Evolutionary conservation across 2,797 vertebrate species (phyloP), one percentile per base, ranked within the genome.

Genomic region (Geotrypetes seraphini): DNA sequence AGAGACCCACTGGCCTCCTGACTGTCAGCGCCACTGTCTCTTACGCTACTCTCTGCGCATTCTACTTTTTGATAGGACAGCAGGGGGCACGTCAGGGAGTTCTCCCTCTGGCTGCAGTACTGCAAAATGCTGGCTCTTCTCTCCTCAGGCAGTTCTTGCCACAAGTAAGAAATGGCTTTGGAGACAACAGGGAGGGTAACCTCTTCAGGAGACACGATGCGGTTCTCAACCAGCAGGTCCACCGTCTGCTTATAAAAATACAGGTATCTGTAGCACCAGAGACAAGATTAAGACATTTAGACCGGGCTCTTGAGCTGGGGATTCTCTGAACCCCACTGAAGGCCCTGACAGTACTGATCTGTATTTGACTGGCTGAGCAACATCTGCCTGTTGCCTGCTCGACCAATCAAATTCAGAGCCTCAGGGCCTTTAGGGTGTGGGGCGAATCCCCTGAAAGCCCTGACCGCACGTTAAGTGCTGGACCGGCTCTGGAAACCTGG

Each of bases 231-330:
- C 58, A 90, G 60, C 32, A 79, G 60, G 35, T 86, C 81, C 63
- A 87, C 59, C 2, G 58, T 75, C 58, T 78, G 76, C 48, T 75
- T 83, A 75, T 88, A 90, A 52, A 88, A 88, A 63, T 33, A 62
- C 48, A 88, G 66, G 43, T 88, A 88, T 52, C 81, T 85, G 64
- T 22, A 80, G 73, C 22, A n/a, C n/a, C n/a, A 36, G 37, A 70
- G 50, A 25, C 0, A 25, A 33, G n/a, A n/a, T n/a, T n/a, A n/a
- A n/a, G n/a, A n/a, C n/a, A n/a, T n/a, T n/a, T n/a, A n/a, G n/a
- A n/a, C n/a, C n/a, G n/a, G n/a, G n/a, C n/a, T n/a, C n/a, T n/a
- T n/a, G n/a, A n/a, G n/a, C n/a, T n/a, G n/a, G n/a, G n/a, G n/a
- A n/a, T n/a, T n/a, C n/a, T n/a, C n/a, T n/a, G n/a, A n/a, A n/a